These are phyloP conservation scores for Lophius piscatorius DNA, from an alignment of 2,113 vertebrate species.

Conservation along the genomic window DNA sequence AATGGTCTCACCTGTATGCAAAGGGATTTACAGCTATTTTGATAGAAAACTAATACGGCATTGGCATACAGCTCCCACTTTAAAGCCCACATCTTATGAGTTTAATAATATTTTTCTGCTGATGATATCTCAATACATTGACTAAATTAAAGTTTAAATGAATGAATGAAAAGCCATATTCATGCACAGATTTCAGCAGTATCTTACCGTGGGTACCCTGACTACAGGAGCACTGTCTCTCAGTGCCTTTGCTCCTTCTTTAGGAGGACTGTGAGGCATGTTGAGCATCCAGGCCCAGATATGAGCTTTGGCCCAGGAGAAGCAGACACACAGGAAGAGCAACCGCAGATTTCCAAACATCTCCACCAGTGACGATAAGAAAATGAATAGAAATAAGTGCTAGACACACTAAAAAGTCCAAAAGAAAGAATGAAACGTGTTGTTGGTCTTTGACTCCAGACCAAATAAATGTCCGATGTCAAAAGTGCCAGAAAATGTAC, in stretches of 20 bases:
- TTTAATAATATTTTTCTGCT: too few relatives aligned
- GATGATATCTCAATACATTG: too few relatives aligned
- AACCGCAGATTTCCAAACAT: conserved; percentile 62
- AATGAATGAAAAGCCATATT: not conserved
- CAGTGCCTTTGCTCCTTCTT: conserved; percentile 64
- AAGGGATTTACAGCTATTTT: too few relatives aligned
- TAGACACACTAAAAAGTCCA: not conserved
- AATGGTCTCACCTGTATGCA: too few relatives aligned
- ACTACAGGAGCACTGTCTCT: conserved; percentile 24
- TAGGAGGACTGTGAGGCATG: conserved; percentile 81
- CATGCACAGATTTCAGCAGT: not conserved
- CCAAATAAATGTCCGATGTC: not conserved
- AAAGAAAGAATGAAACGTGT: not conserved
- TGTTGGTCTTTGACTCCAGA: not conserved
- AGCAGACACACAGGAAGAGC: conserved; percentile 60
- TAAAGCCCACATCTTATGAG: too few relatives aligned
- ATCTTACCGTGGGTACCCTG: conserved; percentile 76
- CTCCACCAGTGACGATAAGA: not conserved
- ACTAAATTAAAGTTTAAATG: too few relatives aligned
- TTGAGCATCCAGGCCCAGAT: conserved; percentile 92
- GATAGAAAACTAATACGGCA: too few relatives aligned
- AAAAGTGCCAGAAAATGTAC: conserved; percentile 3
- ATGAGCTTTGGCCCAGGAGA: conserved; percentile 65
- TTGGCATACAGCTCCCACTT: too few relatives aligned
- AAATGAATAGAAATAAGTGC: not conserved